Evolutionary conservation across 2,797 vertebrate genomes (phyloP).

Genomic region (Enteromius argenteus): DNA sequence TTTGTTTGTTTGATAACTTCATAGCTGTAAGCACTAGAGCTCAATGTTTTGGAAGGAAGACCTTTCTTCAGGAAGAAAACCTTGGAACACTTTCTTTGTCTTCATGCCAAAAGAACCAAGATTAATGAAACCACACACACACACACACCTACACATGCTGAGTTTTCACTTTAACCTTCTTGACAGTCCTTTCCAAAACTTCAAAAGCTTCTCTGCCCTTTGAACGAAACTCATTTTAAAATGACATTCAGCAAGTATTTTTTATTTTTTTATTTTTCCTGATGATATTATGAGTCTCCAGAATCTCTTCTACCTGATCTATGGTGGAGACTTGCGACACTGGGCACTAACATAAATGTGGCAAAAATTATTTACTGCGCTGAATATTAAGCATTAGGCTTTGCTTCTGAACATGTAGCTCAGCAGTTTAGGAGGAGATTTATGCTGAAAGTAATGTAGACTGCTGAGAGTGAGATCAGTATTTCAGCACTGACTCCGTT

Average conservation of each 20-base stretch:
- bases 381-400: constrained; percentile 46
- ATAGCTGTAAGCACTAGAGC: constrained; percentile 8
- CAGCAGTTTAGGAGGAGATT: constrained; percentile 41
- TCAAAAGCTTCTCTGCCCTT: background rate
- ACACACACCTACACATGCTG: background rate
- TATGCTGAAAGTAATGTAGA: constrained; percentile 42
- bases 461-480: constrained; percentile 45
- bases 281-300: constrained; percentile 7
- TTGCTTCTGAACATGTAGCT: constrained; percentile 15
- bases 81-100: constrained; percentile 24
- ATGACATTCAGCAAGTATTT: background rate
- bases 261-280: background rate
- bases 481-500: constrained; percentile 34
- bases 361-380: constrained; percentile 43
- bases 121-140: constrained; percentile 23
- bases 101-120: constrained; percentile 16
- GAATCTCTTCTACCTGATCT: constrained; percentile 7
- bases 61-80: constrained; percentile 4
- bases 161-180: constrained; percentile 11
- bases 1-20: constrained; percentile 23
- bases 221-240: background rate
- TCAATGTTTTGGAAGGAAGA: constrained; percentile 10
- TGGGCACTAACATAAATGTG: constrained; percentile 28
- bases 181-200: background rate
- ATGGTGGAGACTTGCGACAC: background rate